Conservation (phyloP, 2,888 invertebrate species). For the Stegana nigrithorax region DNA sequence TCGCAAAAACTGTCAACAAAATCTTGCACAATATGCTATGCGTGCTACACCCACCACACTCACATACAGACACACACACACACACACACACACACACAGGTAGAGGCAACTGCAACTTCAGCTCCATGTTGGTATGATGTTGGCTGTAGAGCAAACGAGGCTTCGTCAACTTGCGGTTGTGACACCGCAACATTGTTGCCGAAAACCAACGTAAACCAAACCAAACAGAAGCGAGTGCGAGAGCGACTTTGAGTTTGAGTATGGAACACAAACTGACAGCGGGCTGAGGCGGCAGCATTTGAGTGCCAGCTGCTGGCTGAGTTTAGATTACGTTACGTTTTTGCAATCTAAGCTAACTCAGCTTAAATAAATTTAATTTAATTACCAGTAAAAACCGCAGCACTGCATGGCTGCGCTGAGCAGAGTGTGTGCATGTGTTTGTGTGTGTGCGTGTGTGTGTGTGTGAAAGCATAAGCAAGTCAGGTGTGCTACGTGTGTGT, state of each 20-base stretch:
- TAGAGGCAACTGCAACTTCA: neutral
- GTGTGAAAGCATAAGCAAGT: neutral
- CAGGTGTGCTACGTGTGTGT: neutral
- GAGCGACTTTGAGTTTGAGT: neutral
- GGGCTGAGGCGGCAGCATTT: neutral
- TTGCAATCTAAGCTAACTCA: constrained; percentile 50
- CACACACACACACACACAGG: neutral
- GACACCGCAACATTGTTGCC: constrained; percentile 56
- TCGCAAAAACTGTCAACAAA: too few relatives aligned
- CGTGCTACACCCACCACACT: too few relatives aligned
- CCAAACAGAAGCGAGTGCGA: constrained; percentile 13
- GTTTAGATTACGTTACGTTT: too few relatives aligned
- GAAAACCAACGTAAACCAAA: constrained; percentile 54
- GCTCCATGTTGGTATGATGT: constrained; percentile 10
- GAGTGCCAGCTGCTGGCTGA: constrained; percentile 12
- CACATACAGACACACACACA: neutral
- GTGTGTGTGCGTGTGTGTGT: neutral
- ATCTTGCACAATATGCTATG: too few relatives aligned
- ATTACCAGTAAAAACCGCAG: constrained; percentile 62
- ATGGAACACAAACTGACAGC: neutral
- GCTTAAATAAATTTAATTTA: constrained; percentile 62
- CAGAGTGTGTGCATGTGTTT: constrained; percentile 6
- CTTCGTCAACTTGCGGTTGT: constrained; percentile 45
- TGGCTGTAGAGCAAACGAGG: too few relatives aligned
- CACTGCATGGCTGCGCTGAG: constrained; percentile 49